Evolutionary conservation across 1,140 invertebrate genomes (phyloP).

Genomic region (Paracyclopina nana): DNA sequence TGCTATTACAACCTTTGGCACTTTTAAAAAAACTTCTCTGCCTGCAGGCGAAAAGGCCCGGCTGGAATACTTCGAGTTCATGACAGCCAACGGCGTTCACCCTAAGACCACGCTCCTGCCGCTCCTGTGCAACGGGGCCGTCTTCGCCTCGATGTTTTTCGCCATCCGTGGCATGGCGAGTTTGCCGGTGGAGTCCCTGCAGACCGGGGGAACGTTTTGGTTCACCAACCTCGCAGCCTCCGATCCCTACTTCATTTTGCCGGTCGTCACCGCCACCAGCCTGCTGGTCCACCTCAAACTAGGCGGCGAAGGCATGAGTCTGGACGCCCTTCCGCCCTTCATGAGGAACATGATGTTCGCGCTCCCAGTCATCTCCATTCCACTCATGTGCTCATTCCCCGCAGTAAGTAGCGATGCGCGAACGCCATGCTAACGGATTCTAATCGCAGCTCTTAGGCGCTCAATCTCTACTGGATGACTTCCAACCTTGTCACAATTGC

Average conservation of each 20-base stretch:
- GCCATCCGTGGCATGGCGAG: conserved; percentile 61
- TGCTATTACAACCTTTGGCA: neutral
- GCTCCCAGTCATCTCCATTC: conserved; percentile 60
- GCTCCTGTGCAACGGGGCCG: conserved; percentile 28
- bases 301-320: conserved; percentile 45
- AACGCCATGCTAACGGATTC: no score
- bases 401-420: no score
- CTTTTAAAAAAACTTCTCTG: neutral
- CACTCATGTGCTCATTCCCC: conserved; percentile 68
- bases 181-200: conserved; percentile 66
- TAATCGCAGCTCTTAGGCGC: neutral
- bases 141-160: conserved; percentile 79
- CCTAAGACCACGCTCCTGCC: conserved; percentile 46
- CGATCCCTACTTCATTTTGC: conserved; percentile 75
- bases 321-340: conserved; percentile 42
- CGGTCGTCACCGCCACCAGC: conserved; percentile 49
- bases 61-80: conserved; percentile 50
- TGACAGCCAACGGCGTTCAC: conserved; percentile 57
- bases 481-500: conserved; percentile 68
- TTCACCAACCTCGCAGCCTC: conserved; percentile 69
- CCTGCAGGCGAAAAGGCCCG: conserved; percentile 46
- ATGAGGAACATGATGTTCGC: conserved; percentile 38
- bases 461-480: conserved; percentile 58
- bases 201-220: conserved; percentile 69
- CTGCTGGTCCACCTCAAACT: conserved; percentile 36